Percentiles rank a stretch among this genome's conserved stretches.
Conservation (phyloP, 1,140 invertebrate species). For the Euborellia annulipes region DNA sequence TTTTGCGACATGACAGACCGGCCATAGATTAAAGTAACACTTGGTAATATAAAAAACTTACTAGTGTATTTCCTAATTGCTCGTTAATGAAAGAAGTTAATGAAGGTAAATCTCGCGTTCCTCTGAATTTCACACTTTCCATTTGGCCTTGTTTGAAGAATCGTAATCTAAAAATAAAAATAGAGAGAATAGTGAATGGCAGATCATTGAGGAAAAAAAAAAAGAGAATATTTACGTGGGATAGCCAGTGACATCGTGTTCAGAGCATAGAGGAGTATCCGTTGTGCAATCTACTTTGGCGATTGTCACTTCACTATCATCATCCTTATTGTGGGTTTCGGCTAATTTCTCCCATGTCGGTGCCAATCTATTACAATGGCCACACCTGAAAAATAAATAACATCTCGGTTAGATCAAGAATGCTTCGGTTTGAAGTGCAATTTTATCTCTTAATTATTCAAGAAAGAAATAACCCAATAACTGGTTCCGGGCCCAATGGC, state of each 20-base stretch:
- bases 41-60: too few species aligned
- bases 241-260: conserved; percentile 59
- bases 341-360: conserved; percentile 58
- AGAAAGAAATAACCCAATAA: too few species aligned
- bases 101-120: conserved; percentile 49
- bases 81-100: conserved; percentile 57
- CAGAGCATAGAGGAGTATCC: conserved; percentile 47
- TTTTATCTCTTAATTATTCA: too few species aligned
- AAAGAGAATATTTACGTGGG: conserved; percentile 33
- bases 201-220: conserved; percentile 1
- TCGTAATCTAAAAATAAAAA: conserved; percentile 36
- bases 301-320: conserved; percentile 42
- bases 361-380: conserved; percentile 46
- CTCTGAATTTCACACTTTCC: conserved; percentile 47
- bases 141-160: conserved; percentile 48
- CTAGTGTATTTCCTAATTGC: conserved; percentile 36
- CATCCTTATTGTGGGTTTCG: conserved; percentile 44
- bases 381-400: conserved; percentile 37
- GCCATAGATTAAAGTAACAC: too few species aligned
- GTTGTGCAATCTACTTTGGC: conserved; percentile 64
- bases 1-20: too few species aligned
- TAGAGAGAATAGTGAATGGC: conserved; percentile 7
- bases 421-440: too few species aligned
- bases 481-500: too few species aligned
- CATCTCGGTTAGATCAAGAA: too few species aligned